Percentiles rank a stretch among this genome's conserved stretches.
These are phyloP conservation scores for Sussaba pulchella DNA, from an alignment of 2,888 invertebrate species.

Conservation along the genomic window DNA sequence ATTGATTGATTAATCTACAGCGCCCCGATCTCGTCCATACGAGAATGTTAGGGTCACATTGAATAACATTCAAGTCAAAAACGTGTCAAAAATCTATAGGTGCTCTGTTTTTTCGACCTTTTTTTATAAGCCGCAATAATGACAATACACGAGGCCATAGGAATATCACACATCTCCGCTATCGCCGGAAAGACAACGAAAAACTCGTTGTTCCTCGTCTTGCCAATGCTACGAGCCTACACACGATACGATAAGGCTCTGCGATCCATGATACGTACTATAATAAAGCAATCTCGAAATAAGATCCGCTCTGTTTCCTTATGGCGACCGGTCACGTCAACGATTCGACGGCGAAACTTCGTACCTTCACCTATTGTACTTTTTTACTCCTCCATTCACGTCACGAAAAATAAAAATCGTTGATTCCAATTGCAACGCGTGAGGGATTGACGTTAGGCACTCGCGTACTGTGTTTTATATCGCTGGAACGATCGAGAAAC, in stretches of 20 bases:
- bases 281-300: conserved; percentile 66
- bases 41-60: too few relatives aligned
- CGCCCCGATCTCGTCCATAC: too few relatives aligned
- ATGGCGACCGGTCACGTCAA: conserved; percentile 59
- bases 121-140: conserved; percentile 57
- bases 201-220: conserved; percentile 11
- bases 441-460: conserved; percentile 33
- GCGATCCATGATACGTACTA: conserved; percentile 49
- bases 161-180: conserved; percentile 46
- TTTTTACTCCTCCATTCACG: neutral
- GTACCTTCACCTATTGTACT: neutral
- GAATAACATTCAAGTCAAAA: too few relatives aligned
- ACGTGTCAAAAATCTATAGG: conserved; percentile 56
- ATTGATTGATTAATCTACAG: too few relatives aligned
- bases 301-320: conserved; percentile 58
- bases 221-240: neutral
- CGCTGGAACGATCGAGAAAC: conserved; percentile 8
- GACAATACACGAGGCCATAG: conserved; percentile 26
- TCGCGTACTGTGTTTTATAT: conserved; percentile 22
- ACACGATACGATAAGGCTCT: conserved; percentile 1
- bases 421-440: conserved; percentile 32
- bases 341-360: conserved; percentile 30
- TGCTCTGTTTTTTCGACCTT: conserved; percentile 25
- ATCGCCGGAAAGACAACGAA: conserved; percentile 51
- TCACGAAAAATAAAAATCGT: conserved; percentile 36